Evolutionary conservation across 2,113 vertebrate genomes (phyloP), one percentile per base, ranked within the genome.

Genomic region (Pseudonaja textilis): DNA sequence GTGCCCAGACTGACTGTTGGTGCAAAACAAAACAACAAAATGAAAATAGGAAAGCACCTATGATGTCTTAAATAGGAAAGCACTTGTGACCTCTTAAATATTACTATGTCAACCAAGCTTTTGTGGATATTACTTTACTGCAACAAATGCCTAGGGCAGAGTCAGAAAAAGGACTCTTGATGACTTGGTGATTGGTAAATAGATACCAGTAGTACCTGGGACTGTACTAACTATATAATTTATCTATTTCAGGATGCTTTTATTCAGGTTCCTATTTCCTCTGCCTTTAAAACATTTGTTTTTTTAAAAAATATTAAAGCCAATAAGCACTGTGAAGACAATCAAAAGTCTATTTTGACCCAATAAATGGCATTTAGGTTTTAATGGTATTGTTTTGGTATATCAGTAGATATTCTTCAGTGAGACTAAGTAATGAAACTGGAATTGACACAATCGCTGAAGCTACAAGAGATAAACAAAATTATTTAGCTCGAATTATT

Each of bases 151-250:
- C 39, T 74, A 7, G n/a, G n/a, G 69, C 69, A 26, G 12, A 26
- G 50, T 87, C 26, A 14, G 45, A 52, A 50, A 87, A 87, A 26
- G 47, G 5, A 50, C 39, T 47, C 22, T 50, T 45, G 42, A 23
- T 47, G 42, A 45, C 85, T 86, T 47, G 22, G 11, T 22, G 9
- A 25, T 45, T 94, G 94, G 50, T 16, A 47, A 22, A 87, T 52
- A 47, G 34, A 25, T 89, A 20, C n/a, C 29, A 55, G n/a, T 39
- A 55, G 95, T 91, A 52, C 94, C 96, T 57, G 96, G 22, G 96
- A 97, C 59, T 64, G 1, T n/a, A 64, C 14, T 81, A 98, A 97
- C 91, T 98, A 25, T 98, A 96, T 95, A 98, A 96, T 95, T 97
- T 98, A 93, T 81, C 6, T 22, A 22, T 81, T 39, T 81, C 34